Percentiles rank a stretch among this genome's conserved stretches.
These are phyloP conservation scores for Orcinus orca DNA, from an alignment of 2,113 vertebrate genomes.

Conservation along the genomic window DNA sequence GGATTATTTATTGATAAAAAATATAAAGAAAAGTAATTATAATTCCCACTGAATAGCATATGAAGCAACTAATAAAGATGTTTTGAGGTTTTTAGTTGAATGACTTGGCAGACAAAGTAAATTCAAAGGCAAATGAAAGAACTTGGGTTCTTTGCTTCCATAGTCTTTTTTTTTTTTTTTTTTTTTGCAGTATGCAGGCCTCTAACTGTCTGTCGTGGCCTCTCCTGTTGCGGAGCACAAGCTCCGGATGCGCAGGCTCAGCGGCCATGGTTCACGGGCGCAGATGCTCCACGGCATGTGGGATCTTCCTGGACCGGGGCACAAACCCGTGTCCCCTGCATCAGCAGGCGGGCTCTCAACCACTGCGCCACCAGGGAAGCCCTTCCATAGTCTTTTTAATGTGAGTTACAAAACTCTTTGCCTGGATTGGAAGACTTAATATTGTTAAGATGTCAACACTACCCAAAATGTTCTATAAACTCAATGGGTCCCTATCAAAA, in stretches of 20 bases:
- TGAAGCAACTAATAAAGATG: not conserved
- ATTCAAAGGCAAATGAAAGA: constrained; percentile 13
- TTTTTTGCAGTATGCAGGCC: no score
- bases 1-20: not conserved
- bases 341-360: no score
- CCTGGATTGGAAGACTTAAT: not conserved
- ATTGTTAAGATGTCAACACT: not conserved
- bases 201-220: no score
- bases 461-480: not conserved
- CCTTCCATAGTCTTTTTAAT: not conserved
- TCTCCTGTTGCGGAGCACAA: no score
- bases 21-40: not conserved
- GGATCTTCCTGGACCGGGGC: no score
- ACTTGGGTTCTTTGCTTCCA: not conserved
- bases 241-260: no score
- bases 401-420: not conserved
- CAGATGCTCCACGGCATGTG: no score
- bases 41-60: not conserved
- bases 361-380: no score
- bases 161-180: not conserved
- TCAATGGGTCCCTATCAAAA: not conserved
- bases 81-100: not conserved
- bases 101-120: not conserved
- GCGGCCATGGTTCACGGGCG: no score
- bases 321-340: no score